These are phyloP conservation scores for Leptopterna dolabrata DNA, from an alignment of 2,888 invertebrate genomes.

Conservation along the genomic window DNA sequence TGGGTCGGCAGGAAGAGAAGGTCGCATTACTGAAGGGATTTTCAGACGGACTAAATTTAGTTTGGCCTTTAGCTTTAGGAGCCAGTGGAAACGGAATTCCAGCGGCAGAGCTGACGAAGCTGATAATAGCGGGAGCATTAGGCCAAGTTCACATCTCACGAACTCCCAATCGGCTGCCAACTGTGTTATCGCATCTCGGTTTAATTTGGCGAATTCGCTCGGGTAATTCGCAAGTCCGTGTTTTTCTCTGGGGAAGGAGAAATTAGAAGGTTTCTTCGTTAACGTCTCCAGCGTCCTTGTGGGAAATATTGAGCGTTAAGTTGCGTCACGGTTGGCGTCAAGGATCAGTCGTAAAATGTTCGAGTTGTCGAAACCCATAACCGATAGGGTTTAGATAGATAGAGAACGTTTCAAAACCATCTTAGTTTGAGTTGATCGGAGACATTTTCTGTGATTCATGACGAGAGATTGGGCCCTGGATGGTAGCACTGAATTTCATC, in stretches of 20 bases:
- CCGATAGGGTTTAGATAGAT: no score
- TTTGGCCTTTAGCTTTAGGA: conserved; percentile 15
- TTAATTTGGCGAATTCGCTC: neutral
- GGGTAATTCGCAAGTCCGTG: neutral
- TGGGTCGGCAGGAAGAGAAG: neutral
- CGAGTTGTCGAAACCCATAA: no score
- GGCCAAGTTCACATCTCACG: conserved; percentile 12
- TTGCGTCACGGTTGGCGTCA: neutral
- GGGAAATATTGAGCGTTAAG: neutral
- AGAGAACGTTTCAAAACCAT: no score
- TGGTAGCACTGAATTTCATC: no score
- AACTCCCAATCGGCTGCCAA: neutral
- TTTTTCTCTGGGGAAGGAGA: neutral
- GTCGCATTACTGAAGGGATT: conserved; percentile 13
- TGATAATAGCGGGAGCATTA: conserved; percentile 14
- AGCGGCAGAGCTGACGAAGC: neutral
- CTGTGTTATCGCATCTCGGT: neutral
- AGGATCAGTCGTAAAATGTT: neutral
- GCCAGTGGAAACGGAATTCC: neutral
- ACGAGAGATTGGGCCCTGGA: no score
- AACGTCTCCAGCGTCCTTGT: neutral
- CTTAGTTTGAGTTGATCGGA: no score
- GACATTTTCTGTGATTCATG: no score
- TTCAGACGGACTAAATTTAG: conserved; percentile 26
- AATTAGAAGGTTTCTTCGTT: neutral